These are phyloP conservation scores for Acipenser ruthenus DNA, from an alignment of 2,797 vertebrate genomes.

Conservation along the genomic window DNA sequence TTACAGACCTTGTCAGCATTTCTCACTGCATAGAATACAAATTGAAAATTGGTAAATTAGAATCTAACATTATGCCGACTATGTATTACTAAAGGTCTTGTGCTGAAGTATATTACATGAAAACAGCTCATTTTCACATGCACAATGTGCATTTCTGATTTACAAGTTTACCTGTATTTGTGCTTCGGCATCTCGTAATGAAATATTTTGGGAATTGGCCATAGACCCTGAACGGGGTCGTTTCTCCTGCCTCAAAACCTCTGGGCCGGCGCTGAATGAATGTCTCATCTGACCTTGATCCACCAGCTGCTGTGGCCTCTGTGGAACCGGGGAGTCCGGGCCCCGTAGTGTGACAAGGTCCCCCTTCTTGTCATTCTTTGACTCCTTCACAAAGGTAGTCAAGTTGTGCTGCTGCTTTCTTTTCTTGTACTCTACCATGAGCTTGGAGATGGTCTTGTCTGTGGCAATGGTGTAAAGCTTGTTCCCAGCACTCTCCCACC, in stretches of 20 bases:
- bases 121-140: neutral
- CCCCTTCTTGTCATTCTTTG: conserved; percentile 58
- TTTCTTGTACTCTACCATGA: conserved; percentile 92
- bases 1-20: too few species aligned
- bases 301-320: conserved; percentile 83
- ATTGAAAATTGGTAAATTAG: too few species aligned
- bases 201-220: conserved; percentile 78
- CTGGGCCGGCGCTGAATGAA: conserved; percentile 87
- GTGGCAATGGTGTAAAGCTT: conserved; percentile 91
- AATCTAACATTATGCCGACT: too few species aligned
- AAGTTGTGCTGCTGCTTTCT: conserved; percentile 83
- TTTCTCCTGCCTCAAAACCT: conserved; percentile 84
- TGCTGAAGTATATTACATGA: too few species aligned
- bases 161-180: conserved; percentile 79
- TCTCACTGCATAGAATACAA: too few species aligned
- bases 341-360: conserved; percentile 47
- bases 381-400: conserved; percentile 72
- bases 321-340: conserved; percentile 59
- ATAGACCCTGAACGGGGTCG: conserved; percentile 83
- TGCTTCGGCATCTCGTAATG: conserved; percentile 77
- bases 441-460: conserved; percentile 83
- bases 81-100: too few species aligned
- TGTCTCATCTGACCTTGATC: conserved; percentile 85
- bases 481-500: conserved; percentile 93
- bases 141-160: neutral